Conservation (phyloP, 92 coral and sea anemone genomes). For the Phymanthus crucifer region DNA sequence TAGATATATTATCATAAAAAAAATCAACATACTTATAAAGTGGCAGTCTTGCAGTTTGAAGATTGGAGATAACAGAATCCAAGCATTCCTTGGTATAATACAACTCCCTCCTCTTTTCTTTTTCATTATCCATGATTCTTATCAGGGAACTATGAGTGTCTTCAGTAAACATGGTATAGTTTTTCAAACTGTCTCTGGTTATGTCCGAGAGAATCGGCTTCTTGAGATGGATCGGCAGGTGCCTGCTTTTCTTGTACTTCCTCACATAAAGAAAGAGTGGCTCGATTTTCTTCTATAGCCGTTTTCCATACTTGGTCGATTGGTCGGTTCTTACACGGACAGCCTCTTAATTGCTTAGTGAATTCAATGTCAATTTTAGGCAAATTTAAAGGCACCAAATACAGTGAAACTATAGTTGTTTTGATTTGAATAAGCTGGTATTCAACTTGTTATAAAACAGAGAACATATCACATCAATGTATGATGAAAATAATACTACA, state of each 20-base stretch:
- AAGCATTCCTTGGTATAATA: conserved; percentile 23
- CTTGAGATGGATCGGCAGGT: neutral
- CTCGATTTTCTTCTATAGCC: conserved; percentile 27
- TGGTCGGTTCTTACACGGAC: too few relatives aligned
- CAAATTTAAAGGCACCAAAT: too few relatives aligned
- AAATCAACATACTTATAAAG: conserved; percentile 39
- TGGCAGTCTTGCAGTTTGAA: conserved; percentile 29
- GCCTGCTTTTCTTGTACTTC: conserved; percentile 26
- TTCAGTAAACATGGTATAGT: conserved; percentile 18
- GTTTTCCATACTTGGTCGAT: conserved; percentile 48
- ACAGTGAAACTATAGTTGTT: too few relatives aligned
- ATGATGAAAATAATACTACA: too few relatives aligned
- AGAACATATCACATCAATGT: too few relatives aligned
- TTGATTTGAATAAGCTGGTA: too few relatives aligned
- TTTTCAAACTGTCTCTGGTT: conserved; percentile 12
- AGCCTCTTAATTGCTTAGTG: too few relatives aligned
- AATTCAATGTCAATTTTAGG: too few relatives aligned
- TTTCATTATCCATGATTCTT: conserved; percentile 11
- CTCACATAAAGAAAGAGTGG: conserved; percentile 23
- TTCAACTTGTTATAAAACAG: too few relatives aligned
- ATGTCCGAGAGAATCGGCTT: conserved; percentile 18
- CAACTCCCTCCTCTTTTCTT: conserved; percentile 10
- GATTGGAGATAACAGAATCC: neutral
- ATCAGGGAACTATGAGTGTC: conserved; percentile 8
- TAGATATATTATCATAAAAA: too few relatives aligned